These are phyloP conservation scores for Lithobius niger DNA, from an alignment of 1,140 invertebrate genomes.

Conservation along the genomic window DNA sequence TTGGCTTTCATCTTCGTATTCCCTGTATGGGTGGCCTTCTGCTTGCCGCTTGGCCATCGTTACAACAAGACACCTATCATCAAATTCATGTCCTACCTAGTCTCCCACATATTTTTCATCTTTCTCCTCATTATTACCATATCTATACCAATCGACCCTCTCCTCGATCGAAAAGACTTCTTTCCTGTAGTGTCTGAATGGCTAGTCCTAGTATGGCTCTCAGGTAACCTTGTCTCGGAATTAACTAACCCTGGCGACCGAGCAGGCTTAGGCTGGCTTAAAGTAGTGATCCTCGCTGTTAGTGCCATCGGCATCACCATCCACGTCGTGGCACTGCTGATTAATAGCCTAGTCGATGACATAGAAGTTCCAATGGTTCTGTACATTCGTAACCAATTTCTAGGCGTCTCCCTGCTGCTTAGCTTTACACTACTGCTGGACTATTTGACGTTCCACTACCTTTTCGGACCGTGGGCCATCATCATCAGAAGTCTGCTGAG, in stretches of 20 bases:
- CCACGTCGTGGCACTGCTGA: conserved; percentile 61
- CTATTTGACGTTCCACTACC: conserved; percentile 92
- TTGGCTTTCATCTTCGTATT: conserved; percentile 83
- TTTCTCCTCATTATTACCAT: conserved; percentile 77
- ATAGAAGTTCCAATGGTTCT: conserved; percentile 63
- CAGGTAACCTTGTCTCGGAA: conserved; percentile 87
- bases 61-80: conserved; percentile 90
- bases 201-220: conserved; percentile 87
- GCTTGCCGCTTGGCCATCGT: conserved; percentile 83
- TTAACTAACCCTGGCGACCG: conserved; percentile 93
- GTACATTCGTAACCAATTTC: conserved; percentile 90
- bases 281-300: conserved; percentile 75
- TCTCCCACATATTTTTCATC: conserved; percentile 96
- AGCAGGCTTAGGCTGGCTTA: conserved; percentile 50
- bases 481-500: conserved; percentile 47
- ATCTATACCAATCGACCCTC: conserved; percentile 61
- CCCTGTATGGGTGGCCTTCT: conserved; percentile 91
- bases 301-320: conserved; percentile 81
- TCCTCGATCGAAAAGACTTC: conserved; percentile 32
- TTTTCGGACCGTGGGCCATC: conserved; percentile 92
- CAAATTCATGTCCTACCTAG: conserved; percentile 98
- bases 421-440: conserved; percentile 95
- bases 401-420: conserved; percentile 83
- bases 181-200: conserved; percentile 63
- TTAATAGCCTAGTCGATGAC: conserved; percentile 19